Evolutionary conservation across 2,888 invertebrate species (phyloP).

Genomic region (Tipula helvola): DNA sequence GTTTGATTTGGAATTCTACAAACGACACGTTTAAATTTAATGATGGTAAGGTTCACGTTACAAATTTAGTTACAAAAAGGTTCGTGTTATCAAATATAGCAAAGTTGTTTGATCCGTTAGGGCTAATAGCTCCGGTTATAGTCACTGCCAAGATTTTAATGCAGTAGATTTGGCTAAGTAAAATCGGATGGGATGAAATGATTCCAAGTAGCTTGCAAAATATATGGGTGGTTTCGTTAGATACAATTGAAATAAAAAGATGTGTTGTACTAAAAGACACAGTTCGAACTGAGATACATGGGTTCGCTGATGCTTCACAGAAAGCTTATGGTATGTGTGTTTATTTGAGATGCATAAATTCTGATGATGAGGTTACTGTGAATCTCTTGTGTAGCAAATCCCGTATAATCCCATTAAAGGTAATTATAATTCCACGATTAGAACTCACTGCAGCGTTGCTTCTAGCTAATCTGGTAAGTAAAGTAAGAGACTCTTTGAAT

Average conservation of each 20-base stretch:
- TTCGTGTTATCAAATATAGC: too few species aligned
- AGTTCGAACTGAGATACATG: background rate
- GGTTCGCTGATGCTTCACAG: background rate
- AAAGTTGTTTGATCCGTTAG: too few species aligned
- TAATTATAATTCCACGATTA: background rate
- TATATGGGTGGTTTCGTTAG: background rate
- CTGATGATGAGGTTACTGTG: background rate
- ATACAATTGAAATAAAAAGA: background rate
- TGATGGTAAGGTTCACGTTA: too few species aligned
- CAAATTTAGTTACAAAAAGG: too few species aligned
- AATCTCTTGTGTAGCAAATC: background rate
- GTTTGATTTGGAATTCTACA: too few species aligned
- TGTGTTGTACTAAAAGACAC: background rate
- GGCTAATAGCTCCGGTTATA: background rate
- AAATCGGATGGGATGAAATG: background rate
- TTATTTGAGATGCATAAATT: background rate
- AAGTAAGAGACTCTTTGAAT: background rate
- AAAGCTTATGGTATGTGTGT: background rate
- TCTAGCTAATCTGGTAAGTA: background rate
- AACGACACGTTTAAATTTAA: too few species aligned
- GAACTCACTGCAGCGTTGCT: background rate
- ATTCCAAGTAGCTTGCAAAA: background rate
- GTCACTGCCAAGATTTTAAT: background rate
- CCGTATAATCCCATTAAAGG: background rate
- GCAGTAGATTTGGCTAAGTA: background rate